These are phyloP conservation scores for Trichogramma evanescens DNA, from an alignment of 2,888 invertebrate species.

Conservation along the genomic window DNA sequence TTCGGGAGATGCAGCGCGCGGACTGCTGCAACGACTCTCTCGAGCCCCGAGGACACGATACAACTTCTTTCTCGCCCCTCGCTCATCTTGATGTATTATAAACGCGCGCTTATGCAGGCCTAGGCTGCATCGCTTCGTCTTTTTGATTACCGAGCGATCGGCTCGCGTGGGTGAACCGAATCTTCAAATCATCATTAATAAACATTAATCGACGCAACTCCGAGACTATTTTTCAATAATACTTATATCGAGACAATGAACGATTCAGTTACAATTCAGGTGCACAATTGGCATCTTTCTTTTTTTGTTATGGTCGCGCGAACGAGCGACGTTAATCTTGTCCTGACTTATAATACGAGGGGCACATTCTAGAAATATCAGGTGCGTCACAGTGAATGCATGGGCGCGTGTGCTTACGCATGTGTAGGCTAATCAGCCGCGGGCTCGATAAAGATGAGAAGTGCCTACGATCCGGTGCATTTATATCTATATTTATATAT, in stretches of 20 bases:
- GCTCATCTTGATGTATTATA: constrained; percentile 17
- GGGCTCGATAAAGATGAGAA: constrained; percentile 36
- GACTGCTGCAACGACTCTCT: not conserved
- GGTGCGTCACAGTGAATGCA: constrained; percentile 20
- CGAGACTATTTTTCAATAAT: too few relatives aligned
- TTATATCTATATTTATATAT: too few relatives aligned
- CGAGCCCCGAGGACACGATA: constrained; percentile 20
- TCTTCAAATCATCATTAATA: too few relatives aligned
- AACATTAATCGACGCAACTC: too few relatives aligned
- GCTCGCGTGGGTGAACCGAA: too few relatives aligned
- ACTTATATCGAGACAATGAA: too few relatives aligned
- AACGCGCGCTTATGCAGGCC: constrained; percentile 31
- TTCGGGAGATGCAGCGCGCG: not conserved
- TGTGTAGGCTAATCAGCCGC: constrained; percentile 26
- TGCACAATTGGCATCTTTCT: too few relatives aligned
- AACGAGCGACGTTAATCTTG: constrained; percentile 1
- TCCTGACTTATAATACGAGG: not conserved
- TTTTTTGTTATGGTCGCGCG: too few relatives aligned
- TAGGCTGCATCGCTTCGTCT: constrained; percentile 18
- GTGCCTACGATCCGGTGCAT: constrained; percentile 29
- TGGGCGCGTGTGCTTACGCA: constrained; percentile 26
- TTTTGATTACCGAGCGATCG: too few relatives aligned
- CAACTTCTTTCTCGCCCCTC: constrained; percentile 12
- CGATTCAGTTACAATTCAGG: too few relatives aligned
- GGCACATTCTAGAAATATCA: not conserved